Evolutionary conservation across 2,113 vertebrate genomes (phyloP).

Genomic region (Oenanthe oenanthe): DNA sequence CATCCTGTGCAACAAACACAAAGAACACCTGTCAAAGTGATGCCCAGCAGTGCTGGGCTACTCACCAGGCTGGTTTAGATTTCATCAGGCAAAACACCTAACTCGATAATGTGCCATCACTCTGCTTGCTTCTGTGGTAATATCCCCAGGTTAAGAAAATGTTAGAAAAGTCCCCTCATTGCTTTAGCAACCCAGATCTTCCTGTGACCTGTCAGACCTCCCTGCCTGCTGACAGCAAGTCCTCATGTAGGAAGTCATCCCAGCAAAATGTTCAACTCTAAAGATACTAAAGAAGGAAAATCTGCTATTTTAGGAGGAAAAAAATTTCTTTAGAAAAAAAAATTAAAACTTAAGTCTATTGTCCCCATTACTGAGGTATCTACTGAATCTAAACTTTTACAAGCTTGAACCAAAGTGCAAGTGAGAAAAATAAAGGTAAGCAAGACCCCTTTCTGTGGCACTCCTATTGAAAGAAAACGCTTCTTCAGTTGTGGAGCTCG

Average conservation of each 20-base stretch:
- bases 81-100: background rate
- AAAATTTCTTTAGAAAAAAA: background rate
- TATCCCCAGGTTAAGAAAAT: rapidly evolving
- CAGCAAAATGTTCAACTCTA: background rate
- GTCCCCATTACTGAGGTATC: rapidly evolving
- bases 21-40: background rate
- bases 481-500: background rate
- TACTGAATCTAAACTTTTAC: background rate
- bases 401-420: background rate
- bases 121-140: background rate
- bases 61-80: background rate
- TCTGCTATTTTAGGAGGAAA: background rate
- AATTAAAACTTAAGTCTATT: background rate
- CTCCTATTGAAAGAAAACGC: rapidly evolving
- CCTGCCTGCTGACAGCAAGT: background rate
- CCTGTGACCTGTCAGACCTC: rapidly evolving
- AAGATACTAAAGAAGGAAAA: background rate
- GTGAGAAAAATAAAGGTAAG: background rate
- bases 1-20: conserved; percentile 63
- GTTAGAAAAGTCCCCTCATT: background rate
- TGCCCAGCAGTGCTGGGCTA: rapidly evolving
- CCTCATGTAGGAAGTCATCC: background rate
- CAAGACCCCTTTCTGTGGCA: background rate
- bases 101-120: background rate
- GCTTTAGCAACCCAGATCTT: background rate